Evolutionary conservation across 2,888 invertebrate genomes (phyloP).

Genomic region (Nymphalis urticae): DNA sequence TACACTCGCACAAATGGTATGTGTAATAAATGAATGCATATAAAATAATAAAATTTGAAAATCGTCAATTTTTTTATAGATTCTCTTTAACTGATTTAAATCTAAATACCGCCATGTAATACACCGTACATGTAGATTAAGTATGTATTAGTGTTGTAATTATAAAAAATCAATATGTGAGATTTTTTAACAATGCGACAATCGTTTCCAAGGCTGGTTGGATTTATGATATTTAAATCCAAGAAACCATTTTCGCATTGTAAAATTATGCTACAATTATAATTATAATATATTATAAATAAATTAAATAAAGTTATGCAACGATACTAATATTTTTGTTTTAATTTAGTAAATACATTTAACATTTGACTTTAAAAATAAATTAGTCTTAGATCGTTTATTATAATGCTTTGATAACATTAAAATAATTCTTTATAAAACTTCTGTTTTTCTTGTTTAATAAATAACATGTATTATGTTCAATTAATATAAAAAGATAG

Average conservation of each 20-base stretch:
- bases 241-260: conserved; percentile 61
- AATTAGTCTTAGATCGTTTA: too few species aligned
- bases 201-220: conserved; percentile 72
- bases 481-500: too few species aligned
- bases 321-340: conserved; percentile 23
- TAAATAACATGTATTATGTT: too few species aligned
- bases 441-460: too few species aligned
- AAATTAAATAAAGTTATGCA: conserved; percentile 41
- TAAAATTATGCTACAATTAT: conserved; percentile 36
- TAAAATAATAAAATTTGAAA: neutral
- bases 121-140: conserved; percentile 10
- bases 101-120: conserved; percentile 2
- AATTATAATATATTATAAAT: conserved; percentile 17
- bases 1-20: neutral
- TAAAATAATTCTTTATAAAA: too few species aligned
- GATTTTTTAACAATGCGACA: conserved; percentile 49
- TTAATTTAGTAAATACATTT: conserved; percentile 1
- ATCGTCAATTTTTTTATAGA: conserved; percentile 23
- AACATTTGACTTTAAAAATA: too few species aligned
- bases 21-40: neutral
- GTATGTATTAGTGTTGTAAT: conserved; percentile 36
- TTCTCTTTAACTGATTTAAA: conserved; percentile 2
- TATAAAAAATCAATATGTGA: conserved; percentile 21
- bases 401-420: too few species aligned
- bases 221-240: conserved; percentile 53